phyloP scores from a whole-genome alignment of 2,797 vertebrate species.

The Acropternis orthonyx region DNA sequence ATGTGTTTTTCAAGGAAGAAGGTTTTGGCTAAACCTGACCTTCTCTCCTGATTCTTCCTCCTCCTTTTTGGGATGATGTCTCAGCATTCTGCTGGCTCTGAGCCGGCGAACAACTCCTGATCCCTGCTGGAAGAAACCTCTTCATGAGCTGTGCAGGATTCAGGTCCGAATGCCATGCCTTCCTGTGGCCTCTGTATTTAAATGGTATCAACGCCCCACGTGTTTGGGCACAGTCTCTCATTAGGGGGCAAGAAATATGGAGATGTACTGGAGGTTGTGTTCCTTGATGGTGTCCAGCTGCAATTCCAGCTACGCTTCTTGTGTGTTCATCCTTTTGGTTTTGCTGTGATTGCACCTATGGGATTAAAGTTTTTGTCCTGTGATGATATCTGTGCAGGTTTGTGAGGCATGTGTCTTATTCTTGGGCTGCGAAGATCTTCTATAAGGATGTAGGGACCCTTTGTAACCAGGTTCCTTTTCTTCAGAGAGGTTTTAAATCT shows the following conservation, averaged over 20 bases:
- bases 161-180: fast-evolving
- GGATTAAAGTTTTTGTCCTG: neutral
- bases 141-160: neutral
- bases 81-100: neutral
- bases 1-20: neutral
- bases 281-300: neutral
- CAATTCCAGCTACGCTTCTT: neutral
- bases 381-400: neutral
- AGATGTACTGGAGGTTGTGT: neutral
- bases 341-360: neutral
- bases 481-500: neutral
- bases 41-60: neutral
- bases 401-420: neutral
- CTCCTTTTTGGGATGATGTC: fast-evolving
- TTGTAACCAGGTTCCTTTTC: neutral
- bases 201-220: neutral
- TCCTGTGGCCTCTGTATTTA: neutral
- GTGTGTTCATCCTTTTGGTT: neutral
- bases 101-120: neutral
- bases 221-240: neutral
- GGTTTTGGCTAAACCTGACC: neutral
- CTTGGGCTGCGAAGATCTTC: neutral
- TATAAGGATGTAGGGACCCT: neutral
- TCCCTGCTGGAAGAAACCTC: fast-evolving
- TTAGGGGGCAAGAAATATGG: neutral